Percentiles rank a stretch among this genome's conserved stretches.
phyloP scores from a whole-genome alignment of 2,113 vertebrate species.

The Bostrychus sinensis region DNA sequence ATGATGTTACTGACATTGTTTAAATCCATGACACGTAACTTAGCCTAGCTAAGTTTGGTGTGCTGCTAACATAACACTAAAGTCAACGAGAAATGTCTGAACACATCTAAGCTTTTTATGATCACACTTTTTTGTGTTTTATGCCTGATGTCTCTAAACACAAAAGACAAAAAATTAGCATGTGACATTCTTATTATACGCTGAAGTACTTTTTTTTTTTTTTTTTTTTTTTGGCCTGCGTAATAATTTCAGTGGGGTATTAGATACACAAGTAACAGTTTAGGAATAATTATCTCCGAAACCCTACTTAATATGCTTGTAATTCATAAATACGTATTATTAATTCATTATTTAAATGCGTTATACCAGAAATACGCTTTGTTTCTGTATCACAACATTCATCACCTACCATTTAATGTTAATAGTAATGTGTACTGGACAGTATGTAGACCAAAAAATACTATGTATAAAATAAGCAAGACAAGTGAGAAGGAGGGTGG shows the following conservation, averaged over 20 bases:
- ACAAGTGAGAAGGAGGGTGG: no score
- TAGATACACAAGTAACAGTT: constrained; percentile 40
- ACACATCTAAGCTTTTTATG: not conserved
- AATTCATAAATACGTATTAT: no score
- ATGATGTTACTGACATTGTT: constrained; percentile 10
- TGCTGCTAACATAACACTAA: constrained; percentile 50
- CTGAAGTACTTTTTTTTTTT: constrained; percentile 11
- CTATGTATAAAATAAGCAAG: no score
- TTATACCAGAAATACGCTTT: no score
- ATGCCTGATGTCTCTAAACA: not conserved
- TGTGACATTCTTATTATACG: constrained; percentile 37
- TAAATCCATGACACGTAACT: constrained; percentile 64
- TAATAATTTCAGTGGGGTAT: constrained; percentile 23
- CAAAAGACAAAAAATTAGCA: constrained; percentile 4
- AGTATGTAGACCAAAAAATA: no score
- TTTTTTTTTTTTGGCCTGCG: constrained; percentile 21
- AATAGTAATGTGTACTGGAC: no score
- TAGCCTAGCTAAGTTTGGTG: constrained; percentile 53
- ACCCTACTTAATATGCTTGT: no score
- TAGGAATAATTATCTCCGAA: no score
- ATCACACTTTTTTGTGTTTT: not conserved
- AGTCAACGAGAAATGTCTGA: constrained; percentile 17
- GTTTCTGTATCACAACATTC: no score
- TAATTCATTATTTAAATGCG: no score
- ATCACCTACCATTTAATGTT: no score